These are phyloP conservation scores for Toxonevra muliebris DNA, from an alignment of 2,888 invertebrate species.

Conservation along the genomic window DNA sequence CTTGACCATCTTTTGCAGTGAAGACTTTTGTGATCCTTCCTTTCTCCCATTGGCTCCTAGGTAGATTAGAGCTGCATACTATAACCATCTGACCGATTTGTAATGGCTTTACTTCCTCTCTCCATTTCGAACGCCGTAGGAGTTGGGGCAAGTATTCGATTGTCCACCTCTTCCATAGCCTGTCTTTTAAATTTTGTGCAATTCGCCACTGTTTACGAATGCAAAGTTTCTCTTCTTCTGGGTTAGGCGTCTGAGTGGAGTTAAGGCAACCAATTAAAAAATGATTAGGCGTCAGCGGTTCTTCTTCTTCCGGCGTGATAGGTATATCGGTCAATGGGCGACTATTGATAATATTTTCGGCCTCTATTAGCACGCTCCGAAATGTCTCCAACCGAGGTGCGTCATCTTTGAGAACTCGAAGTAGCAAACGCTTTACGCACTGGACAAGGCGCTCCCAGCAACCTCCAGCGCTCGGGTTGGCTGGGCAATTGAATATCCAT, in stretches of 20 bases:
- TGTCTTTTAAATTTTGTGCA: conserved; percentile 25
- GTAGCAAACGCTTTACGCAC: conserved; percentile 28
- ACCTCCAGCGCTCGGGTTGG: conserved; percentile 40
- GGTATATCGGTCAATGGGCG: conserved; percentile 35
- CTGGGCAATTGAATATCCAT: conserved; percentile 34
- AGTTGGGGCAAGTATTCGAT: too few species aligned
- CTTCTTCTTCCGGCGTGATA: conserved; percentile 28
- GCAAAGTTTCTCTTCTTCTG: conserved; percentile 16
- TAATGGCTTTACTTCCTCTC: conserved; percentile 20
- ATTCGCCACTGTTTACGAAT: conserved; percentile 33
- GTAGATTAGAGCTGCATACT: conserved; percentile 23
- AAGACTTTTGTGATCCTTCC: conserved; percentile 27
- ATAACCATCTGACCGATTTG: conserved; percentile 30
- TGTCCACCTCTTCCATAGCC: too few species aligned
- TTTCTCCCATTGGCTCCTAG: conserved; percentile 31
- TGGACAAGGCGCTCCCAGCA: conserved; percentile 40
- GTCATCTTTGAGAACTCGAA: conserved; percentile 25
- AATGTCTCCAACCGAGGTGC: conserved; percentile 38
- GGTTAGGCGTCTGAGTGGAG: conserved; percentile 27
- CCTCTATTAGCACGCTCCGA: conserved; percentile 33
- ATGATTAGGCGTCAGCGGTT: conserved; percentile 28
- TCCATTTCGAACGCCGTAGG: conserved; percentile 26
- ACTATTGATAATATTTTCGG: conserved; percentile 36
- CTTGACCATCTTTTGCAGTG: conserved; percentile 7
- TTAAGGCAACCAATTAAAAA: too few species aligned